Conservation (phyloP, 2,797 vertebrate species). For the Gallirallus australis region DNA sequence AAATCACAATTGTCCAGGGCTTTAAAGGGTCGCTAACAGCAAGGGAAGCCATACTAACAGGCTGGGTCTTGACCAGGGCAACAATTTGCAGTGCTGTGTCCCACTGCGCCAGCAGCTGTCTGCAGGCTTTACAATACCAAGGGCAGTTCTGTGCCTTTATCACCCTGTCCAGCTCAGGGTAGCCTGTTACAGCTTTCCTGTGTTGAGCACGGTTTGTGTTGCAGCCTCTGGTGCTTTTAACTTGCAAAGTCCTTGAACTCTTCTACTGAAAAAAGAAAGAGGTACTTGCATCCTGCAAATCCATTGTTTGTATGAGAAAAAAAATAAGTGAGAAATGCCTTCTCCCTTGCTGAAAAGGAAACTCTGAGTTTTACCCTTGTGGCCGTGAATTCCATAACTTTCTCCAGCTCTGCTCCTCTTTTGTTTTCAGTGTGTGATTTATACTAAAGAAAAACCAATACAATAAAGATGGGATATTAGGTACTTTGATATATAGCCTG, state of each 20-base stretch:
- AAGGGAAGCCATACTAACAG: background rate
- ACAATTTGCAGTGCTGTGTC: background rate
- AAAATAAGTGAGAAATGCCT: background rate
- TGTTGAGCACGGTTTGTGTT: background rate
- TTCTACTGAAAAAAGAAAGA: background rate
- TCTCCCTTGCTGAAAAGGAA: background rate
- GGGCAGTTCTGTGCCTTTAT: background rate
- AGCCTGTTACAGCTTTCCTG: background rate
- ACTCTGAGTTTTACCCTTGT: background rate
- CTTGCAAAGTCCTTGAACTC: background rate
- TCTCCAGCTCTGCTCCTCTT: background rate
- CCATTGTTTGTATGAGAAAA: background rate
- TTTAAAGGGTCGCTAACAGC: background rate
- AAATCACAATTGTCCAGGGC: background rate
- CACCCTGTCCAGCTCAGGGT: background rate
- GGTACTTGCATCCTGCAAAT: background rate
- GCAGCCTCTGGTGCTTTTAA: background rate
- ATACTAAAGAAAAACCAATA: background rate
- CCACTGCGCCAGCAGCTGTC: background rate
- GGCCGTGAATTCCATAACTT: background rate
- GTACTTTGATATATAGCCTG: background rate
- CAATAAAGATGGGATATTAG: background rate
- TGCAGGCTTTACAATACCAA: rapidly evolving
- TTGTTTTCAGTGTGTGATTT: background rate
- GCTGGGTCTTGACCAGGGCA: background rate